A percentile compares a stretch with the other conserved stretches of the same genome.
Evolutionary conservation across 2,797 vertebrate genomes (phyloP).

Genomic region (Cuculus canorus): DNA sequence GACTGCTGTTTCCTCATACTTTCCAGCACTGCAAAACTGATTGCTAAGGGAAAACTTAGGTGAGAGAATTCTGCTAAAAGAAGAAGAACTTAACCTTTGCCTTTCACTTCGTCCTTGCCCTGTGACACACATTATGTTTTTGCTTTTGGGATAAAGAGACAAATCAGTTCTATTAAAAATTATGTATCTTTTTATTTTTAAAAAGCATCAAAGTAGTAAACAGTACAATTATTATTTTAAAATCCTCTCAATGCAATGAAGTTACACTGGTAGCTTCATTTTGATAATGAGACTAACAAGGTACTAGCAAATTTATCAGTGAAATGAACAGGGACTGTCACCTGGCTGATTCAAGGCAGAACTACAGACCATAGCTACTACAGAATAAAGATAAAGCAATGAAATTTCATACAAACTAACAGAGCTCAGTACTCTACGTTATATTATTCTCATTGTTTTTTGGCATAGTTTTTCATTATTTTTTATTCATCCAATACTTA

Average conservation of each 20-base stretch:
- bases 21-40: background rate
- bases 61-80: background rate
- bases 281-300: background rate
- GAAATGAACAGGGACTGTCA: background rate
- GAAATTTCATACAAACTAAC: background rate
- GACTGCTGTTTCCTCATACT: background rate
- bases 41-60: background rate
- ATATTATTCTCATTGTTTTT: background rate
- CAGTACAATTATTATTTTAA: background rate
- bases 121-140: background rate
- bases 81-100: background rate
- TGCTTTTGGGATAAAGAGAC: background rate
- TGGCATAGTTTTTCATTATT: background rate
- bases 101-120: conserved; percentile 8
- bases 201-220: background rate
- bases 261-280: background rate
- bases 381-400: background rate
- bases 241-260: background rate
- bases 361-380: background rate
- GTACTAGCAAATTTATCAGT: background rate
- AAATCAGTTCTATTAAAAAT: background rate
- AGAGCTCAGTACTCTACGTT: background rate
- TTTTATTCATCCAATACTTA: background rate
- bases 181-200: background rate
- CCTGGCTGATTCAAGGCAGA: background rate